These are phyloP conservation scores for Cossypha caffra DNA, from an alignment of 2,797 vertebrate species.

Conservation along the genomic window DNA sequence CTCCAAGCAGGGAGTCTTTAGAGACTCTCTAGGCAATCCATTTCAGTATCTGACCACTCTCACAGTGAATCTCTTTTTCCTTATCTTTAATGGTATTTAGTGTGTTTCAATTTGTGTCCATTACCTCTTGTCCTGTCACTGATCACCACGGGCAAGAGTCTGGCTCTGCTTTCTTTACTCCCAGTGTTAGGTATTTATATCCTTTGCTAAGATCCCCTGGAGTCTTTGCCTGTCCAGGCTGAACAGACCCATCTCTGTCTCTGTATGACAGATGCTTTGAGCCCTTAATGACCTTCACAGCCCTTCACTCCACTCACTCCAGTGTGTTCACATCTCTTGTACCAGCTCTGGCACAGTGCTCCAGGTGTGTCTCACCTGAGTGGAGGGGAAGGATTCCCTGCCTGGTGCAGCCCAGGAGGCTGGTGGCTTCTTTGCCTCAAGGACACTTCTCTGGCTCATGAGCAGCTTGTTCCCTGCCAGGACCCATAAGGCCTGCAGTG, in stretches of 20 bases:
- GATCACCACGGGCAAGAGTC: neutral
- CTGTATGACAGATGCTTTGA: rapidly evolving
- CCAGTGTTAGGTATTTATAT: neutral
- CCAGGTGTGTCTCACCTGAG: neutral
- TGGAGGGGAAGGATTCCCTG: neutral
- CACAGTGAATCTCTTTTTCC: neutral
- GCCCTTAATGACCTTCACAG: neutral
- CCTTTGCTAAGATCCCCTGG: neutral
- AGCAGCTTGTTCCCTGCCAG: neutral
- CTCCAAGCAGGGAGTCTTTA: neutral
- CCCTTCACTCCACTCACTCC: neutral
- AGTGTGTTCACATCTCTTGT: rapidly evolving
- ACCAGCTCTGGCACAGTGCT: neutral
- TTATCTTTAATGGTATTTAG: rapidly evolving
- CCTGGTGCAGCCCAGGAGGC: too few relatives aligned
- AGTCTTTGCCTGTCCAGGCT: neutral
- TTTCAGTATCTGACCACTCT: neutral
- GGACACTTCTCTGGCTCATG: neutral
- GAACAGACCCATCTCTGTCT: neutral
- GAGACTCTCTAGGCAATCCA: neutral
- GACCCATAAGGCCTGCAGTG: neutral
- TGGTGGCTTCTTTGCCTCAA: neutral
- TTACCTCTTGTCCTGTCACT: neutral
- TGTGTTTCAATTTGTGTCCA: neutral
- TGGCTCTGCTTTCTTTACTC: neutral